phyloP scores from a whole-genome alignment of 2,888 invertebrate genomes.

The Catocala sponsa region DNA sequence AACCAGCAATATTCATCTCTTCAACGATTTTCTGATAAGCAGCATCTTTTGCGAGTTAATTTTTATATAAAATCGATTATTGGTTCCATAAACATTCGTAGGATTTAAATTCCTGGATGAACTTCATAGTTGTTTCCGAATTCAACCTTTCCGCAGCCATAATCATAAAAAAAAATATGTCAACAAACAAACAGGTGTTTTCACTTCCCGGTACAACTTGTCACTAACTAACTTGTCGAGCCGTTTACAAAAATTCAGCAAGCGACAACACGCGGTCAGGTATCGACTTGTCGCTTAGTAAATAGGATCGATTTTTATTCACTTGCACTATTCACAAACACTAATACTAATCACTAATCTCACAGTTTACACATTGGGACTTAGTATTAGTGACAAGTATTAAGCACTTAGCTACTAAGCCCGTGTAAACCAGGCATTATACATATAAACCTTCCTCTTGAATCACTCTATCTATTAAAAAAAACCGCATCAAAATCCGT shows the following conservation, averaged over 20 bases:
- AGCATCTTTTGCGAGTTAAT: neutral
- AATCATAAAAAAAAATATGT: conserved; percentile 19
- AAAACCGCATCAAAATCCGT: too few relatives aligned
- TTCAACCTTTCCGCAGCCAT: conserved; percentile 34
- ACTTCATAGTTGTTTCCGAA: conserved; percentile 31
- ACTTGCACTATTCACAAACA: conserved; percentile 28
- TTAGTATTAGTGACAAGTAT: conserved; percentile 29
- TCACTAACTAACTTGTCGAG: conserved; percentile 33
- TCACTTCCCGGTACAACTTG: conserved; percentile 27
- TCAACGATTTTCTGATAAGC: conserved; percentile 18
- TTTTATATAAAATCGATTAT: neutral
- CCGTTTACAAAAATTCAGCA: conserved; percentile 26
- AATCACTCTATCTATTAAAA: too few relatives aligned
- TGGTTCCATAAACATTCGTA: conserved; percentile 3
- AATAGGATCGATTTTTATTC: conserved; percentile 28
- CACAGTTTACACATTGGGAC: conserved; percentile 23
- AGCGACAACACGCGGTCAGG: conserved; percentile 17
- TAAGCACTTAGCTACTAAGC: conserved; percentile 28
- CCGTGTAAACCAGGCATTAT: conserved; percentile 16
- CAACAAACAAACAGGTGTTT: conserved; percentile 17
- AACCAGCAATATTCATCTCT: conserved; percentile 19
- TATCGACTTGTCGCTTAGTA: conserved; percentile 25
- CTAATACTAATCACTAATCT: conserved; percentile 27
- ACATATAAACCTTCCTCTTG: too few relatives aligned
- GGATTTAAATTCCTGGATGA: conserved; percentile 32